Evolutionary conservation across 2,888 invertebrate species (phyloP).

Genomic region (Taphrorychus bicolor): DNA sequence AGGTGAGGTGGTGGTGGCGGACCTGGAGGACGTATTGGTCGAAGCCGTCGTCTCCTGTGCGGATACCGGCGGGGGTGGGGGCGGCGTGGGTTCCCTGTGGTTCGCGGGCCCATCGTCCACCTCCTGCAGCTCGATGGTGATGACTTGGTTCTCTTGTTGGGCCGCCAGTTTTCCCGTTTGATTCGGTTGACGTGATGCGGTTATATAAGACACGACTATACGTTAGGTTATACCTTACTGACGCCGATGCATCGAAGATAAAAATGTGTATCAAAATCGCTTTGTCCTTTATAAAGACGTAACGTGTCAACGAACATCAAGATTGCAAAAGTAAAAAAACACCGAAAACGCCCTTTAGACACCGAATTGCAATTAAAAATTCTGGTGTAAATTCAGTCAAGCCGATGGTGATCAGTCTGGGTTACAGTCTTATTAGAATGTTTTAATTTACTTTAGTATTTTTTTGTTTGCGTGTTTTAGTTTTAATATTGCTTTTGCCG

Average conservation of each 20-base stretch:
- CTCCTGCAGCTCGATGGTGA: conserved; percentile 59
- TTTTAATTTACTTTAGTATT: conserved; percentile 47
- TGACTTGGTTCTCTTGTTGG: conserved; percentile 51
- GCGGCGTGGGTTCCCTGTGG: conserved; percentile 52
- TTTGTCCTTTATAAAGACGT: conserved; percentile 44
- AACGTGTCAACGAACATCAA: conserved; percentile 48
- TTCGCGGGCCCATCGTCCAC: conserved; percentile 55
- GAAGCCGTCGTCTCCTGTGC: conserved; percentile 45
- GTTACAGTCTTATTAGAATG: conserved; percentile 56
- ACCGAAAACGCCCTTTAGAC: conserved; percentile 41
- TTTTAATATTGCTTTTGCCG: conserved; percentile 6
- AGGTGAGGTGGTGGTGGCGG: conserved; percentile 55
- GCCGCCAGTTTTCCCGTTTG: conserved; percentile 55
- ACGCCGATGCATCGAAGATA: background rate
- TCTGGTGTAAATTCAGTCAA: conserved; percentile 53
- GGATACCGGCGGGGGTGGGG: conserved; percentile 25
- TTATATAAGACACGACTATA: background rate
- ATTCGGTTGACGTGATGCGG: background rate
- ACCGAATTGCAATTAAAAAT: conserved; percentile 46
- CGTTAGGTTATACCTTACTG: background rate
- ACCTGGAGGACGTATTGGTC: conserved; percentile 47
- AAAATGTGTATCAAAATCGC: conserved; percentile 51
- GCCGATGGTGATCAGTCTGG: conserved; percentile 54
- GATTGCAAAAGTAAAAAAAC: conserved; percentile 41
- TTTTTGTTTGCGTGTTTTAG: too few species aligned